Percentiles rank a stretch among this genome's conserved stretches.
Conservation (phyloP, 2,797 vertebrate species). For the Pristis pectinata region DNA sequence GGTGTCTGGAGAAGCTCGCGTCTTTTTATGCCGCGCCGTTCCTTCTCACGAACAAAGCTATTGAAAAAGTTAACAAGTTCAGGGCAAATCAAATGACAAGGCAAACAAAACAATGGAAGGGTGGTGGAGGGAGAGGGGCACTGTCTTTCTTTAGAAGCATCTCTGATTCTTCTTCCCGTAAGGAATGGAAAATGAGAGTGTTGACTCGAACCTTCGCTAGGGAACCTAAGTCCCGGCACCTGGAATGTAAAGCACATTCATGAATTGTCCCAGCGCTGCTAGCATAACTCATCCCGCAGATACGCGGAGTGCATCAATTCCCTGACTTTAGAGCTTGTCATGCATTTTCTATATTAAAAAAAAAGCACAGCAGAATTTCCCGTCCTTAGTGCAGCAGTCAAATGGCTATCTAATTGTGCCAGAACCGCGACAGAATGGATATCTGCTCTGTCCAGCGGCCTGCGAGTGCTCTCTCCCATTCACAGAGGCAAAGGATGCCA, state of each 20-base stretch:
- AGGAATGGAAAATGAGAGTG: slow-evolving; percentile 53
- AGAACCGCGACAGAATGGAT: slow-evolving; percentile 81
- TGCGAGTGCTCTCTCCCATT: slow-evolving; percentile 84
- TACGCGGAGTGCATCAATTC: slow-evolving; percentile 54
- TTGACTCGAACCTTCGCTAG: slow-evolving; percentile 64
- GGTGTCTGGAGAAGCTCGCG: slow-evolving; percentile 58
- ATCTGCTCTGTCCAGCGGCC: slow-evolving; percentile 78
- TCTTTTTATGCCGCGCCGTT: slow-evolving; percentile 43
- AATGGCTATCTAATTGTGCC: slow-evolving; percentile 94
- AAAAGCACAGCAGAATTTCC: slow-evolving; percentile 49
- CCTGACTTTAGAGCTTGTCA: slow-evolving; percentile 53
- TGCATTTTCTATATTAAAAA: slow-evolving; percentile 44
- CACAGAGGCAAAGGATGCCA: slow-evolving; percentile 96
- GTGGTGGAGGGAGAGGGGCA: slow-evolving; percentile 41
- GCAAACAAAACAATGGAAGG: slow-evolving; percentile 57
- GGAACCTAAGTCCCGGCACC: slow-evolving; percentile 73
- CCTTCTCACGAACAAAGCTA: slow-evolving; percentile 42
- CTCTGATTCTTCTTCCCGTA: slow-evolving; percentile 48
- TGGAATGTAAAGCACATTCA: slow-evolving; percentile 71
- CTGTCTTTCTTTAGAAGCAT: slow-evolving; percentile 59
- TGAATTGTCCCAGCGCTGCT: slow-evolving; percentile 48
- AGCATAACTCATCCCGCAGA: slow-evolving; percentile 59
- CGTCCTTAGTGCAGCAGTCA: slow-evolving; percentile 83
- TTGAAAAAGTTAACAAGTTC: slow-evolving; percentile 67
- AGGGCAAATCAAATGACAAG: slow-evolving; percentile 65